Evolutionary conservation across 2,797 vertebrate species (phyloP).

Genomic region (Petrocephalus sullivani): DNA sequence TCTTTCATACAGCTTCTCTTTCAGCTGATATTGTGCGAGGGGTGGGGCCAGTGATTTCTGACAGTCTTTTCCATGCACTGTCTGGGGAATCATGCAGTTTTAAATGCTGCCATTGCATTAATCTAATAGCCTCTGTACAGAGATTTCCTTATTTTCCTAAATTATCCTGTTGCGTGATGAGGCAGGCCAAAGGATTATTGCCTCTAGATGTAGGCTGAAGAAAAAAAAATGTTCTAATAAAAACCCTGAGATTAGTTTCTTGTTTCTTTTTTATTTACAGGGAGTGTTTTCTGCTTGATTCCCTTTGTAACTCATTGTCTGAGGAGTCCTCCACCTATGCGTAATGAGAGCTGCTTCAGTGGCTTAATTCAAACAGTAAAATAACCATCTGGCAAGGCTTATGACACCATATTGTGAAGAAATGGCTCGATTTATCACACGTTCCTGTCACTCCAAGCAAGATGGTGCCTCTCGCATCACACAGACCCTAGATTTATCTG

Average conservation of each 20-base stretch:
- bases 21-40: background rate
- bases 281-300: background rate
- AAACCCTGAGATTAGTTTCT: background rate
- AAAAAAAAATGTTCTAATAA: background rate
- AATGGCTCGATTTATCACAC: background rate
- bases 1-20: too few species aligned
- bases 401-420: background rate
- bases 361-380: background rate
- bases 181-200: background rate
- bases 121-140: background rate
- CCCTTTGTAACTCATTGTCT: background rate
- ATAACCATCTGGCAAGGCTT: background rate
- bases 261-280: background rate
- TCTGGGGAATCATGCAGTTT: background rate
- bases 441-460: background rate
- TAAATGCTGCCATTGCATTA: background rate
- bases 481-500: background rate
- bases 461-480: background rate
- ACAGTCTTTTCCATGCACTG: background rate
- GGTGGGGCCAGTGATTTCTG: background rate
- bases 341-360: background rate
- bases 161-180: background rate
- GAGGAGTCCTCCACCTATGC: background rate
- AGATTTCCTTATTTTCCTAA: background rate
- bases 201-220: background rate